Base-by-base conservation (phyloP, 1,140 invertebrate species). In the Rhagoletis zephyria region DNA sequence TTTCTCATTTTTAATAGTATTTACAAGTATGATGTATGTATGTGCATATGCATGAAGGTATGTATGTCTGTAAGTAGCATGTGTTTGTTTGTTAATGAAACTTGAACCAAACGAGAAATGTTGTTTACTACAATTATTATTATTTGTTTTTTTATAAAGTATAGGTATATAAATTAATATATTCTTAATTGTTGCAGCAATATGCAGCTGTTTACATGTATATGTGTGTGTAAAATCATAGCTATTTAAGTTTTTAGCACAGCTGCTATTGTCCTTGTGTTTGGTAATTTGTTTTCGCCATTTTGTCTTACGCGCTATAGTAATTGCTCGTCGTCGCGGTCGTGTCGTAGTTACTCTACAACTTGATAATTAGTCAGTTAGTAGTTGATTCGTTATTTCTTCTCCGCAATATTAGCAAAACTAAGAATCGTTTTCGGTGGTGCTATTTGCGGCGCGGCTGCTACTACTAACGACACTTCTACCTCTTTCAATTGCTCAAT, bases 341-440 rank as follows among this genome's bases (percentile, higher is more conserved):
- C 10, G 40, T 70, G 30, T 30, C 30, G 30, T 30, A 30, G 30
- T 30, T 30, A 30, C 30, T 30, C 30, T 10, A 70, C 40, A 40
- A 30, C 30, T 70, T 70, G 14, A 45, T 70, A 12, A 2, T 7
- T 56, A 74, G 42, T 81, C 74, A 81, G 12, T 74, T 74, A 74
- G 10, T 81, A 48, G 10, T 51, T 30, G 16, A 4, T 30, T 81
- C 48, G 74, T 81, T 56, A 56, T 5, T 56, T 56, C 48, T 81
- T 81, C 48, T 81, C 45, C 4, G 74, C 19, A 48, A 81, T 19
- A 59, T 81, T 81, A 81, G 74, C 56, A 16, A 81, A 7, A 19
- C n/a, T 81, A 56, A 81, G 51, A 81, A 56, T 56, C 48, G 74
- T 81, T 48, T 81, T 81, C 74, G 74, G 74, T 81, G 74, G 74